These are phyloP conservation scores for Eremophila alpestris DNA, from an alignment of 2,797 vertebrate species.

Conservation along the genomic window DNA sequence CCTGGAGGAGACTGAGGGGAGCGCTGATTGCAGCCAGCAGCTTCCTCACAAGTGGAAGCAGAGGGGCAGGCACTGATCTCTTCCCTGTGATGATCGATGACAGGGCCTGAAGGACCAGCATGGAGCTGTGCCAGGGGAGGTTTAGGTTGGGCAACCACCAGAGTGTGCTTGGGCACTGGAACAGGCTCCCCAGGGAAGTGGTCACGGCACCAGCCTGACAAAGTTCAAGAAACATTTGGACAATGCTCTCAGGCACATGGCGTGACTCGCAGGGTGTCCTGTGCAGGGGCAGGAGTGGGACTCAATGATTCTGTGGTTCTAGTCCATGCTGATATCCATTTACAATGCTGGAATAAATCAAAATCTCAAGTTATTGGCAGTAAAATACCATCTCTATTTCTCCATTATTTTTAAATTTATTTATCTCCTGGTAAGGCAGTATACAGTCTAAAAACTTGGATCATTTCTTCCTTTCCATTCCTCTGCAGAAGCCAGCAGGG, in stretches of 20 bases:
- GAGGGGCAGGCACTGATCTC: neutral
- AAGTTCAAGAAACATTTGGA: neutral
- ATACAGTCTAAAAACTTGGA: neutral
- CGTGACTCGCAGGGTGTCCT: neutral
- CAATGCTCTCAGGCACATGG: neutral
- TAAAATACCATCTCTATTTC: neutral
- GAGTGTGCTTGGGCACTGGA: neutral
- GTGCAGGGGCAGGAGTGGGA: neutral
- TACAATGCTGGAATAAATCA: neutral
- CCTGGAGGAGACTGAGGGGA: neutral
- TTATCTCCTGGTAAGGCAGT: neutral
- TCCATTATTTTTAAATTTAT: neutral
- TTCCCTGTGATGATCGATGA: neutral
- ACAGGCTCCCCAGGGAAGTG: neutral
- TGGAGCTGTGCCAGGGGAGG: neutral
- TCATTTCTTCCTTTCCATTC: neutral
- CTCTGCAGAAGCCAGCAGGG: neutral
- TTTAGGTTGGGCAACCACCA: neutral
- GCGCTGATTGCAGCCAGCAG: neutral
- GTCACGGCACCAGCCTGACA: neutral
- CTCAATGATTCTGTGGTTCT: neutral
- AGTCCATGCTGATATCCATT: neutral
- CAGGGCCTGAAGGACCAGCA: neutral
- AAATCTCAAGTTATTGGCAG: neutral
- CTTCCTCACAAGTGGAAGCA: neutral